A percentile compares a stretch with the other conserved stretches of the same genome.
Conservation (phyloP, 2,888 invertebrate species). For the Pyralis farinalis region DNA sequence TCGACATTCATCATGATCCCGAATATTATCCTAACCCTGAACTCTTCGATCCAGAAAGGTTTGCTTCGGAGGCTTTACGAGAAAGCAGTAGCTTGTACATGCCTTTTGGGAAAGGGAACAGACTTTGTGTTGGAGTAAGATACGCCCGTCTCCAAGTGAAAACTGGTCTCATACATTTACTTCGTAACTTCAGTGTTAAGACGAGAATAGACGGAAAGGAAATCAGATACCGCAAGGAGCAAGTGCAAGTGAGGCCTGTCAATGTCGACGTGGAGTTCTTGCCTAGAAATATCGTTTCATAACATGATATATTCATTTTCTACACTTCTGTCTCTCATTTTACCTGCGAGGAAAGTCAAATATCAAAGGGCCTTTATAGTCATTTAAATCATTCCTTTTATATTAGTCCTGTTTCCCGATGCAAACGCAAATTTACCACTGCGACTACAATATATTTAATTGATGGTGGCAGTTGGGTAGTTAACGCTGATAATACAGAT, state of each 20-base stretch:
- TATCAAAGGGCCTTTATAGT: too few relatives aligned
- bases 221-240: background rate
- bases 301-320: background rate
- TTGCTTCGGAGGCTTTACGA: constrained; percentile 25
- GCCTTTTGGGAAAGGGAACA: constrained; percentile 44
- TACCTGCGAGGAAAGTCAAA: too few relatives aligned
- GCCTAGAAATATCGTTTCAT: background rate
- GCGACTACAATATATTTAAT: too few relatives aligned
- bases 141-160: constrained; percentile 19
- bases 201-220: background rate
- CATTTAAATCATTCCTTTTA: too few relatives aligned
- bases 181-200: constrained; percentile 5
- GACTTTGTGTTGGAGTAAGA: constrained; percentile 42
- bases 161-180: constrained; percentile 11
- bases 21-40: constrained; percentile 57
- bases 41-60: constrained; percentile 68
- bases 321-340: too few relatives aligned
- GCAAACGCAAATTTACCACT: too few relatives aligned
- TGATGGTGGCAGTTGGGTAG: too few relatives aligned
- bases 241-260: background rate
- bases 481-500: too few relatives aligned
- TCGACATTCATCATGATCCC: constrained; percentile 50
- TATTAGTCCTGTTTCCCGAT: too few relatives aligned
- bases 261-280: constrained; percentile 5
- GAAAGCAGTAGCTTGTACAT: constrained; percentile 11